Percentiles rank a stretch among this genome's conserved stretches.
Evolutionary conservation across 1,140 invertebrate species (phyloP).

Genomic region (Eulimnadia texana): DNA sequence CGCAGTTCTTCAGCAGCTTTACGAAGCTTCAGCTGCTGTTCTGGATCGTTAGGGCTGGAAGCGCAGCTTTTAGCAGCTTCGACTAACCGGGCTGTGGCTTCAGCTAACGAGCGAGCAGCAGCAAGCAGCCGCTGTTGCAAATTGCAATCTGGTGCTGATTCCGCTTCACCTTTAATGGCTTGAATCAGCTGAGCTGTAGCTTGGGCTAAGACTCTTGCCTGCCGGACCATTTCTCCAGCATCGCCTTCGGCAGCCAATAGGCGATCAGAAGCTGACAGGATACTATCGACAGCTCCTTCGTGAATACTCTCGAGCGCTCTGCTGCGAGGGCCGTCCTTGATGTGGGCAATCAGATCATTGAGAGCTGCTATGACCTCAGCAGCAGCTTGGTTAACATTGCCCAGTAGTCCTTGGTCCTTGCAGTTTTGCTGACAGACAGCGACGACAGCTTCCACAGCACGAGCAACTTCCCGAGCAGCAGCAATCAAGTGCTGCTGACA

Average conservation of each 20-base stretch:
- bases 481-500: conserved; percentile 88
- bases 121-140: conserved; percentile 76
- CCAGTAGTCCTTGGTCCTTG: conserved; percentile 46
- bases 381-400: conserved; percentile 69
- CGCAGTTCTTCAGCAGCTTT: conserved; percentile 81
- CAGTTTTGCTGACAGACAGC: conserved; percentile 61
- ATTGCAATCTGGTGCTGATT: conserved; percentile 70
- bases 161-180: conserved; percentile 86
- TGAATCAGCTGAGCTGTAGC: conserved; percentile 65
- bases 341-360: conserved; percentile 79
- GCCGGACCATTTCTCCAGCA: conserved; percentile 83
- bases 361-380: conserved; percentile 76
- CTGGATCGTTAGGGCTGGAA: conserved; percentile 62
- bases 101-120: conserved; percentile 81
- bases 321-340: conserved; percentile 46
- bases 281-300: conserved; percentile 75
- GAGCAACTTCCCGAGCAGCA: conserved; percentile 81
- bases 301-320: conserved; percentile 39
- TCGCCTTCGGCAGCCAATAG: conserved; percentile 66
- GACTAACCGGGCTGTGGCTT: conserved; percentile 89
- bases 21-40: conserved; percentile 66
- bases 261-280: conserved; percentile 76
- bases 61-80: conserved; percentile 89
- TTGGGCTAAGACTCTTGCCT: conserved; percentile 71
- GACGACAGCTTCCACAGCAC: conserved; percentile 80